Conservation (phyloP, 2,888 invertebrate genomes). For the Caenorhabditis macrosperma region DNA sequence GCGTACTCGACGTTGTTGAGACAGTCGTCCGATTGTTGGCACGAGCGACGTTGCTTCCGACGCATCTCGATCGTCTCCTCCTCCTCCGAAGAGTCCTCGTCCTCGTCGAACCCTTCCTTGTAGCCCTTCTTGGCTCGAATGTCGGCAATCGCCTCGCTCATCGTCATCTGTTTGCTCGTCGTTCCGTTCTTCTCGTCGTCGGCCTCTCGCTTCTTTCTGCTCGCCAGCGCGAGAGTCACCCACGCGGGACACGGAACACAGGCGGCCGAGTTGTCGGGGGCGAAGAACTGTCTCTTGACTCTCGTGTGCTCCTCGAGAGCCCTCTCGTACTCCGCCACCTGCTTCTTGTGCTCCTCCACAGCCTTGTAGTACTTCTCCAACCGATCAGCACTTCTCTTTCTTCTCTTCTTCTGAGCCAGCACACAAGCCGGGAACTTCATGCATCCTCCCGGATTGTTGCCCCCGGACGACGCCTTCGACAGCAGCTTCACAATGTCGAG, state of each 20-base stretch:
- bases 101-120: slow-evolving; percentile 66
- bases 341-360: slow-evolving; percentile 58
- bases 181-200: slow-evolving; percentile 16
- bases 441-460: slow-evolving; percentile 65
- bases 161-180: slow-evolving; percentile 52
- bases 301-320: slow-evolving; percentile 66
- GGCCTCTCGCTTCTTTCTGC: slow-evolving; percentile 64
- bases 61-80: slow-evolving; percentile 57
- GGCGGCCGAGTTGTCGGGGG: slow-evolving; percentile 71
- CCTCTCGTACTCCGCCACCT: slow-evolving; percentile 56
- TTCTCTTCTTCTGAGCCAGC: slow-evolving; percentile 71
- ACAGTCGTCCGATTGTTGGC: slow-evolving; percentile 74
- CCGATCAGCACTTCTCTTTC: slow-evolving; percentile 72
- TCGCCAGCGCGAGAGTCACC: slow-evolving; percentile 75
- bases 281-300: slow-evolving; percentile 75
- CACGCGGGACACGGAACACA: slow-evolving; percentile 77
- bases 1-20: slow-evolving; percentile 72
- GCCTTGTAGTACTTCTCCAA: slow-evolving; percentile 70
- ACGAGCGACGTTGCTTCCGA: slow-evolving; percentile 56
- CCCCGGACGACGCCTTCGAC: slow-evolving; percentile 56
- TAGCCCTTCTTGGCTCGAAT: slow-evolving; percentile 70
- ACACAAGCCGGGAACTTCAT: slow-evolving; percentile 77
- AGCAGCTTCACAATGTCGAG: slow-evolving; percentile 74
- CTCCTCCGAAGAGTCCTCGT: slow-evolving; percentile 43
- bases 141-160: slow-evolving; percentile 70